Evolutionary conservation across 2,797 vertebrate species (phyloP), one percentile per base, ranked within the genome.

Genomic region (Percopsis omiscomaycus): DNA sequence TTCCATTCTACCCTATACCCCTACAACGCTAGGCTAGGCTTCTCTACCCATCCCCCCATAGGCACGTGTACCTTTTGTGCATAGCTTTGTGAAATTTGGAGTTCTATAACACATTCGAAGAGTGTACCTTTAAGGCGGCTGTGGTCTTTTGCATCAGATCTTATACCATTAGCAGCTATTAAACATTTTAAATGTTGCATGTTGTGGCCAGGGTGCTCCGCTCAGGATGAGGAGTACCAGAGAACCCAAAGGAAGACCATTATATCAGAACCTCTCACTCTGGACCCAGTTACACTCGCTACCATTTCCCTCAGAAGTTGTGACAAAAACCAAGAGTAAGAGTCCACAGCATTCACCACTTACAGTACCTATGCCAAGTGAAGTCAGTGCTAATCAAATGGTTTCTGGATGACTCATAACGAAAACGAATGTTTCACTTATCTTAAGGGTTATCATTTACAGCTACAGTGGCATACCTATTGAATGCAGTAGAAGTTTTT

Each of bases 281-380:
- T 87, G 75, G 91, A 92, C 69, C 75, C 80, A 0, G 73, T 76
- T 66, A 84, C 84, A 58, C 66, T 86, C 28, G 59, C 84, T 44
- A 71, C 75, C 66, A 74, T 81, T 71, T 86, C 84, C 32, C 82
- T 86, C 22, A 75, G 71, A 77, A 84, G 80, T 72, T 89, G 87
- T 71, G 87, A 88, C 82, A 93, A 92, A 86, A 93, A 79, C 64
- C 76, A 61, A 37, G 82, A 86, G 93, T 94, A 85, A 92, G 91
- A 81, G 49, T 48, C 14, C 71, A 64, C 54, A 27, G 13, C 61
- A 64, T 79, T 72, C 73, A 53, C 51, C 69, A 53, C 47, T 45
- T 59, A 3, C 16, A 28, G 10, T 57, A 68, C 54, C 30, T 64
- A 42, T 48, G 66, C 22, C 4, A 15, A 59, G 15, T 58, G 15